Evolutionary conservation across 2,113 vertebrate genomes (phyloP), one percentile per base, ranked within the genome.

Genomic region (Onychostoma macrolepis): DNA sequence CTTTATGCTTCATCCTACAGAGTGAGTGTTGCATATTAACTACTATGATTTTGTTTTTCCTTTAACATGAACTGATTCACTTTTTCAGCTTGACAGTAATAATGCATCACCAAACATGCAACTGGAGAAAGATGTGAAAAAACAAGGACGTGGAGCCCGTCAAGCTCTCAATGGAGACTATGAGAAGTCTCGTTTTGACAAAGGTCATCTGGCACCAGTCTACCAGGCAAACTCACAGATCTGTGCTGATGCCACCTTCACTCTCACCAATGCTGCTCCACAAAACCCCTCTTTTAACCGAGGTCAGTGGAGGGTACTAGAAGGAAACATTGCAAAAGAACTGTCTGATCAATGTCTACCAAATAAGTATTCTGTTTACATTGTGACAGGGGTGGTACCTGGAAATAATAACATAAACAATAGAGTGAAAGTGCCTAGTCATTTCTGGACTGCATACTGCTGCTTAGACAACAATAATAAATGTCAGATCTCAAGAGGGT

Each of bases 251-350:
- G n/a, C 58, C 58, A 63, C 58, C 58, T 63, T 63, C 58, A 63
- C 58, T 26, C 58, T 88, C 30, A 88, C 87, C 26, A 88, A 88
- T 36, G 87, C 87, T 53, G 87, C 87, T 7, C 87, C 87, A 61
- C 86, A 87, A 17, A 0, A 61, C 0, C 0, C 0, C 0, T 58
- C 43, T 9, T 84, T 87, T 30, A 84, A 87, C 26, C 8, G 1
- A 0, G 26, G 36, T 9, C 48, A 15, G 4, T 50, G 48, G 48
- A 50, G 13, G 48, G 13, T 4, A 50, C 48, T 50, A 50, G 48
- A 50, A 50, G 0, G 0, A 50, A 50, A 50, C 4, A 50, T 50
- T 4, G 48, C 48, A 50, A 50, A 50, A 4, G 4, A 50, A 15
- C 15, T 17, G 15, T 5, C 48, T 4, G 1, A 4, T 4, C 13